A percentile compares a stretch with the other conserved stretches of the same genome.
These are phyloP conservation scores for Dryocosmus kuriphilus DNA, from an alignment of 2,888 invertebrate genomes.

Conservation along the genomic window DNA sequence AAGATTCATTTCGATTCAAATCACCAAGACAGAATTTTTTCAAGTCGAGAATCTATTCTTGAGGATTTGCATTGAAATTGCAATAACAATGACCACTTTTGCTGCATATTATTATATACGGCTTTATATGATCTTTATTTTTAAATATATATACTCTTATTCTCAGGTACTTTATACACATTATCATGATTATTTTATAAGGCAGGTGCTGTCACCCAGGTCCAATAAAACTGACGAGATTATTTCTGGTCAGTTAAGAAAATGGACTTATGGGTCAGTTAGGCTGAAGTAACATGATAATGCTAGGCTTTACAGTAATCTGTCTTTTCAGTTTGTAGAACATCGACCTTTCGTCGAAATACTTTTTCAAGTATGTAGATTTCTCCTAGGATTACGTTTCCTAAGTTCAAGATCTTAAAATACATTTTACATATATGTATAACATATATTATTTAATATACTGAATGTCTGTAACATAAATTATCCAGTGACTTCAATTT, in stretches of 20 bases:
- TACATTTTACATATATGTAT: slow-evolving; percentile 34
- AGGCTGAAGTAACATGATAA: slow-evolving; percentile 31
- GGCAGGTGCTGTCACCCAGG: slow-evolving; percentile 57
- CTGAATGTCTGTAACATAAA: slow-evolving; percentile 19
- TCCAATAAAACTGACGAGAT: slow-evolving; percentile 18
- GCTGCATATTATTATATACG: slow-evolving; percentile 44
- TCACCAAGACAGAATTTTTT: neutral
- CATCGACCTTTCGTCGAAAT: neutral
- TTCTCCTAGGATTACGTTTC: slow-evolving; percentile 18
- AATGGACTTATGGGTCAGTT: slow-evolving; percentile 18
- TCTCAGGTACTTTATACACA: slow-evolving; percentile 77
- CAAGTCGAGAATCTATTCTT: neutral
- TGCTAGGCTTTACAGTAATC: slow-evolving; percentile 19
- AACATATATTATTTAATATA: slow-evolving; percentile 38
- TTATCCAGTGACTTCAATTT: slow-evolving; percentile 8
- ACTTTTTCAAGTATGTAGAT: slow-evolving; percentile 17
- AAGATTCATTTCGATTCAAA: slow-evolving; percentile 16
- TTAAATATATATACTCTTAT: slow-evolving; percentile 61
- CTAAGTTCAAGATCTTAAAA: slow-evolving; percentile 22
- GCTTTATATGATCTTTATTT: slow-evolving; percentile 39
- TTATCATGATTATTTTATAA: slow-evolving; percentile 71
- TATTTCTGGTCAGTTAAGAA: slow-evolving; percentile 17
- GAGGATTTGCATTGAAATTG: slow-evolving; percentile 8
- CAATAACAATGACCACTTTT: slow-evolving; percentile 34
- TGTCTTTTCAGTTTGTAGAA: slow-evolving; percentile 39